Base-by-base conservation (phyloP, 2,797 vertebrate genomes). In the Anguilla marmorata region DNA sequence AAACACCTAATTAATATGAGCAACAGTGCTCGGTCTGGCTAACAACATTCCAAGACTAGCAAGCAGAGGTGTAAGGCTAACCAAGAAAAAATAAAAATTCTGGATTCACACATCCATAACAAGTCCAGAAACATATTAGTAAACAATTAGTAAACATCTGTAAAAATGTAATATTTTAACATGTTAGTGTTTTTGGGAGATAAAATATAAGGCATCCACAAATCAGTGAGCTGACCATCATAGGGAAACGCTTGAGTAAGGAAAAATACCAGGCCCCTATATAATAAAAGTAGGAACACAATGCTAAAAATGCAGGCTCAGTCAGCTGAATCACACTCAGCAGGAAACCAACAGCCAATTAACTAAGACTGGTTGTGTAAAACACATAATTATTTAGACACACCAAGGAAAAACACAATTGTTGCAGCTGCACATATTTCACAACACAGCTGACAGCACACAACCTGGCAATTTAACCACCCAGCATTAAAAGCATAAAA, bases 281-380 rank as follows among this genome's bases (percentile, higher is more conserved):
- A 30, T 76, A 37, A 79, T 41, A 19, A 79, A 45, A 45, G 74
- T 16, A 79, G 14, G 37, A 16, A 1, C 37, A 3, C 45, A 48
- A 82, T 48, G 45, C 21, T n/a, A 82, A 82, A 80, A 82, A 50
- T 50, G 45, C 12, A 45, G 79, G 45, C n/a, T 82, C 74, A 79
- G 74, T 79, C 74, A 41, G 4, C 11, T 16, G 9, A 27, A 9
- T 72, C 74, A 21, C 30, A 41, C 6, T 50, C 45, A 82, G 79
- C 74, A 16, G 16, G 74, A 4, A 76, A 11, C 45, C 5, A n/a
- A 50, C 79, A 24, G 45, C 45, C 76, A 80, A 45, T 48, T 80
- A 16, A 21, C 16, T 45, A 24, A 45, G 74, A 30, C 74, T 30
- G 9, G 24, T 72, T 72, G 69, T 30, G 69, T 30, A 72, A 63